Conservation (phyloP, 2,888 invertebrate genomes). For the Coenonympha glycerion region DNA sequence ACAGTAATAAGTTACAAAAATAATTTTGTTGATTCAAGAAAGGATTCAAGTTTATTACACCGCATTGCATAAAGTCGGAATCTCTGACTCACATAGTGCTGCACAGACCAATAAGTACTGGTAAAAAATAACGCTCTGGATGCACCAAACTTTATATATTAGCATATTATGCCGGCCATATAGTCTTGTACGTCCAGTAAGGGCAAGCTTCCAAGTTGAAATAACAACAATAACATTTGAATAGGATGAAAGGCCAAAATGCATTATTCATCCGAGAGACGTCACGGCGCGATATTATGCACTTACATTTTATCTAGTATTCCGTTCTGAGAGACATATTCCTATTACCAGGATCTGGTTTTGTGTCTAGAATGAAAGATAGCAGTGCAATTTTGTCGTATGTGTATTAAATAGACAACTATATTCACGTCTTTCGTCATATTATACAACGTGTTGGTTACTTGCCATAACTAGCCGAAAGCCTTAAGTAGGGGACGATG, state of each 20-base stretch:
- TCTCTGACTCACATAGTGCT: background rate
- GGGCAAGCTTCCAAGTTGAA: constrained; percentile 64
- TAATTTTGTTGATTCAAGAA: too few relatives aligned
- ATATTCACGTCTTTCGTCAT: too few relatives aligned
- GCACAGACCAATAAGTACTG: background rate
- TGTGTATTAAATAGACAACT: too few relatives aligned
- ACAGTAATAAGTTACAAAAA: too few relatives aligned
- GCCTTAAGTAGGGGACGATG: too few relatives aligned
- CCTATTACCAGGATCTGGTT: background rate
- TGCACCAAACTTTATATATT: constrained; percentile 1
- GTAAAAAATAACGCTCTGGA: background rate
- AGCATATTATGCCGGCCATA: constrained; percentile 12
- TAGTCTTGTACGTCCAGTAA: constrained; percentile 45
- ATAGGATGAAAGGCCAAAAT: constrained; percentile 65
- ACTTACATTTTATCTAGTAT: background rate
- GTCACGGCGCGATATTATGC: background rate
- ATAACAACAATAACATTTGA: constrained; percentile 58
- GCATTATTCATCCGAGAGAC: constrained; percentile 43
- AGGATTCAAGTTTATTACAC: background rate
- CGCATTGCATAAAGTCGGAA: background rate
- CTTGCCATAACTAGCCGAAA: too few relatives aligned
- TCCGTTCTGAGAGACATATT: background rate
- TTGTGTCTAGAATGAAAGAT: background rate
- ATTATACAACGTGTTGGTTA: too few relatives aligned
- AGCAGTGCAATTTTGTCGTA: too few relatives aligned